phyloP scores from a whole-genome alignment of 2,888 invertebrate species.

The Drosophila flavopinicola region DNA sequence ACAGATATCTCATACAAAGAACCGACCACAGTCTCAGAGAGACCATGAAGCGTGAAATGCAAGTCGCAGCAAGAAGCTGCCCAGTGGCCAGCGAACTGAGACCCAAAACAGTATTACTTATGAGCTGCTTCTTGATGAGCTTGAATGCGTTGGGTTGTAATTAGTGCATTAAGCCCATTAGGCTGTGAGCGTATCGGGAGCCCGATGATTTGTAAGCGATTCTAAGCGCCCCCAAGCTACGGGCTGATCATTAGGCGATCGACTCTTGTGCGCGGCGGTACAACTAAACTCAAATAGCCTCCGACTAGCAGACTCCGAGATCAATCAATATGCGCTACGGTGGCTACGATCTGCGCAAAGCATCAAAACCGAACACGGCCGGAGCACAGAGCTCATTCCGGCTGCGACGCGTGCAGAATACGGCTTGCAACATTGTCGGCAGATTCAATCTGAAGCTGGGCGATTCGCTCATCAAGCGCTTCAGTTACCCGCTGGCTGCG shows the following conservation, averaged over 20 bases:
- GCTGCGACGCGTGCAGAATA: conserved; percentile 81
- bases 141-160: conserved; percentile 76
- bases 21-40: conserved; percentile 2
- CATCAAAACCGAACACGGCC: conserved; percentile 76
- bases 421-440: conserved; percentile 81
- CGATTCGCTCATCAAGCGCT: conserved; percentile 68
- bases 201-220: conserved; percentile 48
- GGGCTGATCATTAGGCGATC: conserved; percentile 53
- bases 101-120: conserved; percentile 20
- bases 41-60: conserved; percentile 53
- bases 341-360: conserved; percentile 83
- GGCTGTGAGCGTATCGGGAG: conserved; percentile 29
- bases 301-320: background rate
- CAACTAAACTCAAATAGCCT: background rate
- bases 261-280: conserved; percentile 46
- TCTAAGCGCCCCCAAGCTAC: conserved; percentile 30
- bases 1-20: too few relatives aligned
- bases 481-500: conserved; percentile 30
- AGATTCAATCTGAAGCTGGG: conserved; percentile 81
- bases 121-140: conserved; percentile 45
- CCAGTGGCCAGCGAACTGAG: conserved; percentile 78
- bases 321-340: conserved; percentile 82
- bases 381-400: conserved; percentile 74
- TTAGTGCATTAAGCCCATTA: conserved; percentile 80
- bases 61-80: conserved; percentile 29